These are phyloP conservation scores for Masticophis lateralis DNA, from an alignment of 2,797 vertebrate genomes.

Conservation along the genomic window DNA sequence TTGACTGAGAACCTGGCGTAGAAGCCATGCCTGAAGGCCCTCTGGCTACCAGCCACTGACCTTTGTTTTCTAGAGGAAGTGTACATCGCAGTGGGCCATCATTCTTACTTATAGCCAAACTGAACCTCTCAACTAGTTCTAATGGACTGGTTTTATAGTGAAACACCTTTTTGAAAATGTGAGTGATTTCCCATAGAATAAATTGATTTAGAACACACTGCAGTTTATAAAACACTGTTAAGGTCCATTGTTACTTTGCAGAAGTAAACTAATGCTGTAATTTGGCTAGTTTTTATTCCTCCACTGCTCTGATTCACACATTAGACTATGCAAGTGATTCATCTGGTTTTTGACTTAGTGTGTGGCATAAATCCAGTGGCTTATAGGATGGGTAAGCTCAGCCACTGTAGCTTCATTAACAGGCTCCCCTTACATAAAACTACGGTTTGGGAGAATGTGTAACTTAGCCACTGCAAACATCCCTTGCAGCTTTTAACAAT, in stretches of 20 bases:
- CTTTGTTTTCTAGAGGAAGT: neutral
- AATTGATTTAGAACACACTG: neutral
- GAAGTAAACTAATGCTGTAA: neutral
- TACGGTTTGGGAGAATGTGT: neutral
- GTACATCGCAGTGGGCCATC: neutral
- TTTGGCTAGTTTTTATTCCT: neutral
- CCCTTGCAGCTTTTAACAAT: neutral
- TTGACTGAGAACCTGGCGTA: neutral
- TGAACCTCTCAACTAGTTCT: neutral
- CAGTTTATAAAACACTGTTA: neutral
- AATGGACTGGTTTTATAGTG: neutral
- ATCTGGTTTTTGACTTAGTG: neutral
- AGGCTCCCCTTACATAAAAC: neutral
- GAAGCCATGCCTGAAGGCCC: neutral
- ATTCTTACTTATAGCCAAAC: neutral
- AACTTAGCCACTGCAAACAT: neutral
- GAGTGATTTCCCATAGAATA: neutral
- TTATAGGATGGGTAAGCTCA: neutral
- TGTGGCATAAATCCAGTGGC: neutral
- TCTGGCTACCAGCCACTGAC: neutral
- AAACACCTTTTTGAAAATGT: neutral
- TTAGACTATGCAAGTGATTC: neutral
- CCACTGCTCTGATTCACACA: neutral
- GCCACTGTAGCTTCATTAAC: neutral
- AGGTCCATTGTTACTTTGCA: neutral